A percentile compares a stretch with the other conserved stretches of the same genome.
Conservation (phyloP, 2,888 invertebrate genomes). For the Eustalomyia histrio region DNA sequence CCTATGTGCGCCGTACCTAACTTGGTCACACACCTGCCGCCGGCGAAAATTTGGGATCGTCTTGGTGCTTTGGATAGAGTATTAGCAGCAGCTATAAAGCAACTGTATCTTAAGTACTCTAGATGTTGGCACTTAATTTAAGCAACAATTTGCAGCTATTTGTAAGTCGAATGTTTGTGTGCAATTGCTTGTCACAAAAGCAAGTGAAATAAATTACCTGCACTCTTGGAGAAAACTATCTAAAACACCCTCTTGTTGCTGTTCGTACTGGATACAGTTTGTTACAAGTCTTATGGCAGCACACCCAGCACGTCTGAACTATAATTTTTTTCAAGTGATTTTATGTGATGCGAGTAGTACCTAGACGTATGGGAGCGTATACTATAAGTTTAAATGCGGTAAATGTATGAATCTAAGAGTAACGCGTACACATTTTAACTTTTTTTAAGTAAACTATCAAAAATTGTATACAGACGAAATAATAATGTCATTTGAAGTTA, state of each 20-base stretch:
- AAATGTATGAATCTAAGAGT: not conserved
- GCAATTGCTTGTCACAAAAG: constrained; percentile 13
- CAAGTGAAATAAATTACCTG: constrained; percentile 39
- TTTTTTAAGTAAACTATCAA: no score
- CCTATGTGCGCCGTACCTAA: no score
- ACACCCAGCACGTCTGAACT: constrained; percentile 27
- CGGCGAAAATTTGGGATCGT: constrained; percentile 21
- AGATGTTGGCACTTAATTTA: constrained; percentile 38
- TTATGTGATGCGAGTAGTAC: constrained; percentile 10
- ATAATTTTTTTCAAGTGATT: constrained; percentile 20
- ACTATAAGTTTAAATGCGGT: not conserved
- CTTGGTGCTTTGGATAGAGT: no score
- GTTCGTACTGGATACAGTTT: not conserved
- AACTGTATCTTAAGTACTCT: not conserved
- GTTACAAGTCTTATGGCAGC: not conserved
- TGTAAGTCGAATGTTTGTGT: constrained; percentile 33
- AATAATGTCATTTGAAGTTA: no score
- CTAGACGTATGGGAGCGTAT: not conserved
- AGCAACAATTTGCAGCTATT: constrained; percentile 45
- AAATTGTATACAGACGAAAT: no score
- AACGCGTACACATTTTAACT: not conserved
- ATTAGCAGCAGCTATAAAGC: constrained; percentile 6
- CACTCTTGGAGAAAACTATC: not conserved
- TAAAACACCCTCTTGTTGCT: constrained; percentile 1
- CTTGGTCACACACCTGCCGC: no score